Evolutionary conservation across 1,140 invertebrate species (phyloP).

Genomic region (Sesamia nonagrioides): DNA sequence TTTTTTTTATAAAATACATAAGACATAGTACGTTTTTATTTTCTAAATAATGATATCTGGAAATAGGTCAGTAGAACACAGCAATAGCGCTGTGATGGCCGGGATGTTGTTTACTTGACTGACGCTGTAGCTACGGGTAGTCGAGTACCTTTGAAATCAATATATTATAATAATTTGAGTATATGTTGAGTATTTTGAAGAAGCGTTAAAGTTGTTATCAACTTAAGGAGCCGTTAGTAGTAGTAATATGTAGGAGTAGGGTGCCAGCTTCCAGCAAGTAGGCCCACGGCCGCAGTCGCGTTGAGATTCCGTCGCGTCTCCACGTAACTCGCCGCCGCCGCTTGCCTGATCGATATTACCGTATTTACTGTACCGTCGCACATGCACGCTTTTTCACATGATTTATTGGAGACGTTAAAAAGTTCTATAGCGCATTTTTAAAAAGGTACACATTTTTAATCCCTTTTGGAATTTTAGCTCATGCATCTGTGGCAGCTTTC

Average conservation of each 20-base stretch:
- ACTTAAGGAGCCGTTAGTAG: slow-evolving; percentile 8
- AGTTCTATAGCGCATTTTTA: slow-evolving; percentile 63
- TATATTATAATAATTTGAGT: not conserved
- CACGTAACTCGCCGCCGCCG: slow-evolving; percentile 61
- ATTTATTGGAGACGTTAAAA: slow-evolving; percentile 70
- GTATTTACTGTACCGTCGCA: slow-evolving; percentile 59
- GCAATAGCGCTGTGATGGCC: slow-evolving; percentile 28
- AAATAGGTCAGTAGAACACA: slow-evolving; percentile 61
- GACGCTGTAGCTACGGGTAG: not conserved
- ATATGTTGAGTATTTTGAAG: not conserved
- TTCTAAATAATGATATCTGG: not conserved
- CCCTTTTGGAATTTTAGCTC: slow-evolving; percentile 15
- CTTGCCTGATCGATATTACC: slow-evolving; percentile 71
- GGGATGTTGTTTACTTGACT: slow-evolving; percentile 33
- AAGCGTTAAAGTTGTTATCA: slow-evolving; percentile 10
- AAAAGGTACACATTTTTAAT: slow-evolving; percentile 50
- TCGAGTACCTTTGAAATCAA: not conserved
- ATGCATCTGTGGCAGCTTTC: slow-evolving; percentile 40
- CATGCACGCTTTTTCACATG: slow-evolving; percentile 67
- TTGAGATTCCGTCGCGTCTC: slow-evolving; percentile 68
- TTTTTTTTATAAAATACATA: too few species aligned
- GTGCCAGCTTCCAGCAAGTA: slow-evolving; percentile 61
- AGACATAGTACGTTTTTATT: too few species aligned
- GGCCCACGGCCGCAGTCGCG: slow-evolving; percentile 72
- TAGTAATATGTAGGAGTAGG: slow-evolving; percentile 46